phyloP scores from a whole-genome alignment of 2,113 vertebrate species.

The Alligator mississippiensis region DNA sequence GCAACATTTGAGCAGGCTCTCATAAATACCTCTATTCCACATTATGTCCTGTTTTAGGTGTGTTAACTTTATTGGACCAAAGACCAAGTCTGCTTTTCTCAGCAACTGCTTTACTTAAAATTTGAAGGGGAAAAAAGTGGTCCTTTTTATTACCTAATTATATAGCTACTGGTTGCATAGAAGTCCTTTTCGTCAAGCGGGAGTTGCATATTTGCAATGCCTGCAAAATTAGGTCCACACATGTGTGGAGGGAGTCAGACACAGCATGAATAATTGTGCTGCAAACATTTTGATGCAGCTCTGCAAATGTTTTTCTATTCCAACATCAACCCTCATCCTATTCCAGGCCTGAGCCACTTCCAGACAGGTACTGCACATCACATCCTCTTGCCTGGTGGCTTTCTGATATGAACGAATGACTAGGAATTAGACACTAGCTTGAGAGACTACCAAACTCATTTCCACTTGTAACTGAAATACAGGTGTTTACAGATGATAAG shows the following conservation, averaged over 20 bases:
- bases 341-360: slow-evolving; percentile 37
- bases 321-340: slow-evolving; percentile 42
- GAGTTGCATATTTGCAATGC: neutral
- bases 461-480: slow-evolving; percentile 45
- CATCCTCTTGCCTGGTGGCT: slow-evolving; percentile 1
- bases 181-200: too few species aligned
- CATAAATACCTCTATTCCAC: too few species aligned
- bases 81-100: too few species aligned
- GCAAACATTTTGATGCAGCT: slow-evolving; percentile 42
- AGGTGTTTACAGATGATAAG: slow-evolving; percentile 60
- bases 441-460: slow-evolving; percentile 42
- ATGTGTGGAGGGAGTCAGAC: neutral
- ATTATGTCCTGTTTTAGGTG: too few species aligned
- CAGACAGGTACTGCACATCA: slow-evolving; percentile 35
- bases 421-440: slow-evolving; percentile 32
- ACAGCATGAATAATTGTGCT: slow-evolving; percentile 17
- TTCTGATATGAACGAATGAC: slow-evolving; percentile 51
- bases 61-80: too few species aligned
- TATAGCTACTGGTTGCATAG: too few species aligned
- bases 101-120: too few species aligned
- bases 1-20: too few species aligned
- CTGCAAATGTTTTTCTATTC: slow-evolving; percentile 3
- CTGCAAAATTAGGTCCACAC: neutral
- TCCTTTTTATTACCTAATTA: too few species aligned
- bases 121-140: too few species aligned